Percentiles rank a stretch among this genome's conserved stretches.
Conservation (phyloP, 2,797 vertebrate species). For the Cossypha dichroa region DNA sequence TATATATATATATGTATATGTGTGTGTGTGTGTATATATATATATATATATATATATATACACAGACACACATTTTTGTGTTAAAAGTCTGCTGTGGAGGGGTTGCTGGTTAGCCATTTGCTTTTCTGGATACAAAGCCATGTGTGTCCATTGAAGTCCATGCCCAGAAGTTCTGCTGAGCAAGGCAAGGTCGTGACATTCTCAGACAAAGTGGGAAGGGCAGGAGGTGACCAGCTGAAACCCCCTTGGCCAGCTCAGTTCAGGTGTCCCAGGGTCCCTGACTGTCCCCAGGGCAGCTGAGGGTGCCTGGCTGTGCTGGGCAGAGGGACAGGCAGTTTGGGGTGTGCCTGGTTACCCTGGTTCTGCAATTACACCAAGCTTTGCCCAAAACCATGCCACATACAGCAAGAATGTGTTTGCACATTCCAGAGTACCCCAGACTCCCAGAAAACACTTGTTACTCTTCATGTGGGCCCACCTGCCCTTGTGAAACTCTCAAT, state of each 20-base stretch:
- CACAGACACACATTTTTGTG: accelerated
- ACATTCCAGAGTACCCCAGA: not conserved
- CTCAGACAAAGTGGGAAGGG: accelerated
- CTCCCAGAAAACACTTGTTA: not conserved
- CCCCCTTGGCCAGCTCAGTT: accelerated
- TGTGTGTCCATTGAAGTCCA: not conserved
- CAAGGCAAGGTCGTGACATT: not conserved
- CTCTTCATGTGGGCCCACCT: not conserved
- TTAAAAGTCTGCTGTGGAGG: accelerated
- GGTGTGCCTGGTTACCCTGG: not conserved
- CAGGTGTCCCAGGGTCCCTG: accelerated
- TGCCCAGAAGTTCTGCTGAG: not conserved
- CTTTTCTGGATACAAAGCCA: not conserved
- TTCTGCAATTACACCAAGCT: not conserved
- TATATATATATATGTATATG: too few relatives aligned
- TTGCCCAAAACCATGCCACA: not conserved
- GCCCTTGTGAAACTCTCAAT: not conserved
- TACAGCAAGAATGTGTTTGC: not conserved
- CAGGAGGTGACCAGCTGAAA: not conserved
- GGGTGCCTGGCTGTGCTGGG: not conserved
- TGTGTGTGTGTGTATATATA: accelerated
- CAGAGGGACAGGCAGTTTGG: not conserved
- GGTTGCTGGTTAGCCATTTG: not conserved
- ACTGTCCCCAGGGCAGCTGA: not conserved
- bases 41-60: accelerated